A percentile compares a stretch with the other conserved stretches of the same genome.
These are phyloP conservation scores for Pachyseris speciosa DNA, from an alignment of 64 coral and sea anemone species.

Conservation along the genomic window DNA sequence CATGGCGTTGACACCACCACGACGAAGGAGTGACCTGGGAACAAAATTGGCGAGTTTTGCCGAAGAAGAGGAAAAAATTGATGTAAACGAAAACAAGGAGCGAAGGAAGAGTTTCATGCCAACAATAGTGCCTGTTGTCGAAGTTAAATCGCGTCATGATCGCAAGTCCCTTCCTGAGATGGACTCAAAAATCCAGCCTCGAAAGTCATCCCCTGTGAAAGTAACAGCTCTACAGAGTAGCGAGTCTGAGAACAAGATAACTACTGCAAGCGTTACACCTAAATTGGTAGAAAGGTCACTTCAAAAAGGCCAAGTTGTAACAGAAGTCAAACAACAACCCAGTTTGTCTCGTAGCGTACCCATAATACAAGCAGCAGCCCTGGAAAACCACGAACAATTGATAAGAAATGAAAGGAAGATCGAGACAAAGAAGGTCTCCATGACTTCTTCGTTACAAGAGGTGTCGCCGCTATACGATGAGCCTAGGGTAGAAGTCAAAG, in stretches of 20 bases:
- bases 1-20: background rate
- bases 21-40: background rate
- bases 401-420: background rate
- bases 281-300: background rate
- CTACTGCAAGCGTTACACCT: background rate
- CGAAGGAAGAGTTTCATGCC: background rate
- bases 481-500: no score
- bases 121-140: background rate
- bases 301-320: background rate
- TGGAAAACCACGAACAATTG: background rate
- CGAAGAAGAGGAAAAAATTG: slow-evolving; percentile 8
- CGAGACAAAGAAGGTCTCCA: background rate
- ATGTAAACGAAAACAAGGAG: background rate
- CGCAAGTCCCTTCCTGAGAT: background rate
- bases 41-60: background rate
- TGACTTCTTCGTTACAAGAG: background rate
- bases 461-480: no score
- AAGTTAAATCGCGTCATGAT: background rate
- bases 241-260: background rate
- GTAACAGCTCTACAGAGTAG: background rate
- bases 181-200: background rate
- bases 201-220: background rate
- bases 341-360: background rate
- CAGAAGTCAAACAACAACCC: background rate
- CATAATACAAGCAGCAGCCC: slow-evolving; percentile 1